Percentiles rank a stretch among this genome's conserved stretches.
Conservation (phyloP, 2,888 invertebrate genomes). For the Drepana falcataria region DNA sequence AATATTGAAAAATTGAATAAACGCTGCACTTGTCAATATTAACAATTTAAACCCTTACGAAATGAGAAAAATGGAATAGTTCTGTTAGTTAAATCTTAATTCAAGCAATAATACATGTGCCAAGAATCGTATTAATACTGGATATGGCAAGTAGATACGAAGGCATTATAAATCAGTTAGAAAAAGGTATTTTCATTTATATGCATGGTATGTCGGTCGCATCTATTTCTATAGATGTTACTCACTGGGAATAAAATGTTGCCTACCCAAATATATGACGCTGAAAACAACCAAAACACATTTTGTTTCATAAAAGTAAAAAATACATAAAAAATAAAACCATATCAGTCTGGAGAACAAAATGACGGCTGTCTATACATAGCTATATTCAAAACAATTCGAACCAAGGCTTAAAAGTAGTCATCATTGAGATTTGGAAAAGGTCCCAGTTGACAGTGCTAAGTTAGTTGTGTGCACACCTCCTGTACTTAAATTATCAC, state of each 20-base stretch:
- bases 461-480: constrained; percentile 51
- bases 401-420: constrained; percentile 49
- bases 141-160: neutral
- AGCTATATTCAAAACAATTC: constrained; percentile 44
- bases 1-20: neutral
- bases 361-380: constrained; percentile 38
- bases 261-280: neutral
- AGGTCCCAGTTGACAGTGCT: constrained; percentile 44
- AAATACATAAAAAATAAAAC: constrained; percentile 32
- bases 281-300: constrained; percentile 1
- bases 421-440: constrained; percentile 55
- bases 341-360: constrained; percentile 27
- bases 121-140: neutral
- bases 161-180: neutral
- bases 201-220: neutral
- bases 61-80: neutral
- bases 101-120: no score
- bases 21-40: neutral
- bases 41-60: no score
- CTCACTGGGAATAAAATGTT: neutral
- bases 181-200: neutral
- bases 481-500: constrained; percentile 70
- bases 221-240: neutral
- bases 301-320: constrained; percentile 20
- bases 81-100: neutral